Percentiles rank a stretch among this genome's conserved stretches.
Conservation (phyloP, 2,797 vertebrate species). For the Melanotaenia parkinsoni region DNA sequence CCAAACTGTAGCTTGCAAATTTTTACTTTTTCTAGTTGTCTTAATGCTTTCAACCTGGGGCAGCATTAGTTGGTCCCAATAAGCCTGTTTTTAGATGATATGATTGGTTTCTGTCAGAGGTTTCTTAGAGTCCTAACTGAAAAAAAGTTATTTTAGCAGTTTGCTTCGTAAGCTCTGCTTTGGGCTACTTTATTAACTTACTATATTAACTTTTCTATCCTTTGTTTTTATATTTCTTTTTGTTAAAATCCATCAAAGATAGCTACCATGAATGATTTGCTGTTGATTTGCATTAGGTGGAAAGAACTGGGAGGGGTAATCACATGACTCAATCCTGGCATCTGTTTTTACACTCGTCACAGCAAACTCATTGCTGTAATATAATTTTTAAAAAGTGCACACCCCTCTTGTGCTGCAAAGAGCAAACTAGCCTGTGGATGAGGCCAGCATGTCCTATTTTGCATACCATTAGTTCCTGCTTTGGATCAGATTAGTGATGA, state of each 20-base stretch:
- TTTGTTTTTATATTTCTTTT: slow-evolving; percentile 1
- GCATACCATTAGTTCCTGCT: slow-evolving; percentile 14
- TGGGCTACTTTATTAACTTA: background rate
- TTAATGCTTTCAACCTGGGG: background rate
- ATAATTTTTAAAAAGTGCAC: slow-evolving; percentile 40
- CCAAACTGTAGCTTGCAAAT: background rate
- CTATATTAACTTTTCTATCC: background rate
- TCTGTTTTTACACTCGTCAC: slow-evolving; percentile 29
- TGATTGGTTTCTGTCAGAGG: background rate
- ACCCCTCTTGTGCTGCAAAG: slow-evolving; percentile 30
- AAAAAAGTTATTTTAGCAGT: background rate
- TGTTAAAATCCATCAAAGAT: slow-evolving; percentile 15
- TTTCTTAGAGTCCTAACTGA: slow-evolving; percentile 5
- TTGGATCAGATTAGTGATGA: slow-evolving; percentile 43
- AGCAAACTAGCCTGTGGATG: slow-evolving; percentile 31
- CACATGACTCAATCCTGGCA: slow-evolving; percentile 71
- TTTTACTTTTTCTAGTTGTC: background rate
- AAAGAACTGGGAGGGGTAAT: slow-evolving; percentile 46
- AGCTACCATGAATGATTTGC: slow-evolving; percentile 29
- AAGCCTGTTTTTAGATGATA: background rate
- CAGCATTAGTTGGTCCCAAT: background rate
- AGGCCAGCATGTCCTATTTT: slow-evolving; percentile 50
- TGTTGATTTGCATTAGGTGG: slow-evolving; percentile 62
- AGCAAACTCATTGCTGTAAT: slow-evolving; percentile 23
- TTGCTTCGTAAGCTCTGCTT: slow-evolving; percentile 3